Base-by-base conservation (phyloP, 2,888 invertebrate species). In the Aporophyla lueneburgensis region DNA sequence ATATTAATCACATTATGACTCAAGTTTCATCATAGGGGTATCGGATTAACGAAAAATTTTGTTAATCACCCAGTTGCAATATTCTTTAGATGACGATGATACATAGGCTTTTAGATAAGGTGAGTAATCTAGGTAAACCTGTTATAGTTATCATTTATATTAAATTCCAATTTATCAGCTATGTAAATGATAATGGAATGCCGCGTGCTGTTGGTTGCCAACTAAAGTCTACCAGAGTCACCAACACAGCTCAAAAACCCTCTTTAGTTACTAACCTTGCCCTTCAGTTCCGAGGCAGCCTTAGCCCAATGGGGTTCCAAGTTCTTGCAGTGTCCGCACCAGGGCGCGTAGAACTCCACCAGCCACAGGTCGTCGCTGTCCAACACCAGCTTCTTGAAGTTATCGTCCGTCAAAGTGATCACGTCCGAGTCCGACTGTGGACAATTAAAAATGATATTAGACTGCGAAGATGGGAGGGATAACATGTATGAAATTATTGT, bases 321-420 rank as follows among this genome's bases (percentile, higher is more conserved):
- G 93, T 98, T 99, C 96, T 99, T 99, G 96, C 99, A 99, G 94
- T 99, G 99, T 9, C 99, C 99, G 94, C 99, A 99, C 98, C 99
- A 99, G 0, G 99, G 99, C 10, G 99, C 99, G 95, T 98, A 99
- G 97, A 99, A 99, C 95, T 99, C 99, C 3, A 99, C 99, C 87
- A 99, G 95, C 99, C 99, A 99, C 94, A 99, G 97, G 91, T 99
- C 99, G 24, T 99, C 99, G 67, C 99, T 99, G 88, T 99, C 97
- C 87, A 99, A 93, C 24, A 99, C 99, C 73, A 98, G 94, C 93
- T 98, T 98, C 85, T 99, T 98, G 94, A 99, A 99, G 97, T 99
- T 99, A 84, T 98, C 97, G 93, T 99, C 99, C 0, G 99, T 99
- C 82, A 99, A 96, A 91, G 99, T 99, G 86, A 99, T 95, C 27